Percentiles rank a stretch among this genome's conserved stretches.
Evolutionary conservation across 2,797 vertebrate species (phyloP).

Genomic region (Pangasius mekongensis): DNA sequence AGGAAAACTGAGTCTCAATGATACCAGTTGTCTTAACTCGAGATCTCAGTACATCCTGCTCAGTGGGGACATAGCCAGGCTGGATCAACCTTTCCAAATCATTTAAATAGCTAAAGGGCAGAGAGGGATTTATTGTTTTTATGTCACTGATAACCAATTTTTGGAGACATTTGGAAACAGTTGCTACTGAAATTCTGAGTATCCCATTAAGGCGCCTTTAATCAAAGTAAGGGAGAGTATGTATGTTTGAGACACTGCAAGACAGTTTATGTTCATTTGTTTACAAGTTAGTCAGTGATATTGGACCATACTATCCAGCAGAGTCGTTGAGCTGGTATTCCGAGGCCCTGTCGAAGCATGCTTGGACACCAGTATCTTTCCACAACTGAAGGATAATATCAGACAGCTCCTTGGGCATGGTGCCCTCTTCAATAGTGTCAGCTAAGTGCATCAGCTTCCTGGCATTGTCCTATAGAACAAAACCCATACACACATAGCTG

Average conservation of each 20-base stretch:
- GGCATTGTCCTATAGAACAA: slow-evolving; percentile 84
- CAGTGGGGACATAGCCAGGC: slow-evolving; percentile 93
- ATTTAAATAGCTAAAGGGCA: slow-evolving; percentile 84
- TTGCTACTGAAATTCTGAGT: not conserved
- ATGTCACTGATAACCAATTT: not conserved
- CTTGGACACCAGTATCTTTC: slow-evolving; percentile 93
- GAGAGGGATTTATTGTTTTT: not conserved
- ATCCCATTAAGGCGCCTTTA: not conserved
- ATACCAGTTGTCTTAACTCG: slow-evolving; percentile 98
- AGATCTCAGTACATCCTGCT: slow-evolving; percentile 95
- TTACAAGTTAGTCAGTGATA: not conserved
- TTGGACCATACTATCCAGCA: slow-evolving; percentile 88
- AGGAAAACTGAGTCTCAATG: slow-evolving; percentile 91
- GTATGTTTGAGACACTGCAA: not conserved
- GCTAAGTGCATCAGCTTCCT: slow-evolving; percentile 94
- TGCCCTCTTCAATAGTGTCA: slow-evolving; percentile 95
- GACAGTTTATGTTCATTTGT: not conserved
- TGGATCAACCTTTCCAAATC: slow-evolving; percentile 89
- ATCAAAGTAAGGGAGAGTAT: not conserved
- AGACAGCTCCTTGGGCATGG: slow-evolving; percentile 94
- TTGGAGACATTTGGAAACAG: not conserved
- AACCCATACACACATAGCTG: not conserved
- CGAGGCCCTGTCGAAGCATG: slow-evolving; percentile 91
- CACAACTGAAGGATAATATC: slow-evolving; percentile 93
- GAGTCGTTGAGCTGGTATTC: slow-evolving; percentile 99